phyloP scores from a whole-genome alignment of 2,113 vertebrate species.

The Enhydra lutris region DNA sequence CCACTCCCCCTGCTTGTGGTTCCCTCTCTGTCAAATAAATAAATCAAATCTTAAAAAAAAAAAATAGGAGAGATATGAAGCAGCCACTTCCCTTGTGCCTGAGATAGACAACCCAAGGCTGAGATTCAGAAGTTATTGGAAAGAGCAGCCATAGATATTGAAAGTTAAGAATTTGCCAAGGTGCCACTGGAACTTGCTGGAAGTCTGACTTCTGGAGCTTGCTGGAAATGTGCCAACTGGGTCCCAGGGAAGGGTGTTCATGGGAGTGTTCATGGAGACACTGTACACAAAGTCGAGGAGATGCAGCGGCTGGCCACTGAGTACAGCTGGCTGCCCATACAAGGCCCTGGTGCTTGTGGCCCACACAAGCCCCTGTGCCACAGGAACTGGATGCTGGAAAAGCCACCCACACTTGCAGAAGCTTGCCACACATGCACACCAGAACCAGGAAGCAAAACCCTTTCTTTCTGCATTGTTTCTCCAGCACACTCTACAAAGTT shows the following conservation, averaged over 20 bases:
- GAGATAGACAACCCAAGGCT: not conserved
- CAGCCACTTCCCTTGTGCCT: too few relatives aligned
- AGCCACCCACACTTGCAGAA: not conserved
- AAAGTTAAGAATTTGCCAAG: not conserved
- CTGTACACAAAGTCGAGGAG: not conserved
- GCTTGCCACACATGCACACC: not conserved
- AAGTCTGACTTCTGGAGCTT: not conserved
- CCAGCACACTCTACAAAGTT: not conserved
- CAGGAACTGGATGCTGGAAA: not conserved
- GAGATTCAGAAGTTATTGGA: not conserved
- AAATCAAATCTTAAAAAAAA: not conserved
- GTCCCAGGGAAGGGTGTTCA: not conserved
- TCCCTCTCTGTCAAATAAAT: not conserved
- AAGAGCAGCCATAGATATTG: not conserved
- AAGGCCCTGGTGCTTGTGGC: not conserved
- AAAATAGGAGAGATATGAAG: not conserved
- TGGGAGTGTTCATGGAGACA: not conserved
- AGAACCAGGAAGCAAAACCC: not conserved
- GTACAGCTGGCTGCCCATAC: not conserved
- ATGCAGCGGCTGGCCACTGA: not conserved
- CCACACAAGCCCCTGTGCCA: not conserved
- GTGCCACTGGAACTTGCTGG: not conserved
- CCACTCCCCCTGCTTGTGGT: not conserved
- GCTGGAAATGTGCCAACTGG: not conserved
- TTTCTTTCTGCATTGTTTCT: not conserved